Evolutionary conservation across 64 coral and sea anemone genomes (phyloP), one percentile per base, ranked within the genome.

Genomic region (Astreopora myriophthalma): DNA sequence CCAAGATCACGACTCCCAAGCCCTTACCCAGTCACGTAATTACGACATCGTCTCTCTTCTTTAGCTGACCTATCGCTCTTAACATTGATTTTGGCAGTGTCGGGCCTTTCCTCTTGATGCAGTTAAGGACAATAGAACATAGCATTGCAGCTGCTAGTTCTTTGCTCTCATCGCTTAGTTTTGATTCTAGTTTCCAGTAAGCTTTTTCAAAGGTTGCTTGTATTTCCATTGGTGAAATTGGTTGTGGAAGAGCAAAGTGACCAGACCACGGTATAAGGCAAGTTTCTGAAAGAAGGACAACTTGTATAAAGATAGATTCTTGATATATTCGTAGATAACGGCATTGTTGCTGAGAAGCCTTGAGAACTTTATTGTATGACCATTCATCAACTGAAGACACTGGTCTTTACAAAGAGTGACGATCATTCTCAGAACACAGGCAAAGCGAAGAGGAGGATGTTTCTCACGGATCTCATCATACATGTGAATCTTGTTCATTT

Each of bases 221-320:
- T 55, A 86, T 86, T 11, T 86, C 82, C n/a, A 29, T 86, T 25
- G 23, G 37, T 12, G 5, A 68, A 25, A 29, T 9, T 25, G 28
- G 82, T 35, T 68, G 57, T 25, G 82, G 82, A n/a, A 86, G 52
- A 66, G 82, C 38, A 23, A 86, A 86, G 27, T 86, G n/a, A n/a
- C 23, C 28, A 86, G 38, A 68, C 82, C 82, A 86, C 58, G 82
- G 63, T 36, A 35, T 34, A 86, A 63, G 39, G 65, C 36, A 33
- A 86, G 82, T 34, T 68, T 86, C 63, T 86, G 24, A 36, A 86
- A 86, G 62, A 69, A 86, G 28, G 82, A 86, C n/a, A 86, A n/a
- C 26, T 69, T 2, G 36, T 86, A 68, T 11, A 10, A 35, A 65
- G 58, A 86, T 24, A 68, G 57, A 52, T 86, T 86, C 51, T 31